phyloP scores from a whole-genome alignment of 2,797 vertebrate genomes.

The Helostoma temminkii region DNA sequence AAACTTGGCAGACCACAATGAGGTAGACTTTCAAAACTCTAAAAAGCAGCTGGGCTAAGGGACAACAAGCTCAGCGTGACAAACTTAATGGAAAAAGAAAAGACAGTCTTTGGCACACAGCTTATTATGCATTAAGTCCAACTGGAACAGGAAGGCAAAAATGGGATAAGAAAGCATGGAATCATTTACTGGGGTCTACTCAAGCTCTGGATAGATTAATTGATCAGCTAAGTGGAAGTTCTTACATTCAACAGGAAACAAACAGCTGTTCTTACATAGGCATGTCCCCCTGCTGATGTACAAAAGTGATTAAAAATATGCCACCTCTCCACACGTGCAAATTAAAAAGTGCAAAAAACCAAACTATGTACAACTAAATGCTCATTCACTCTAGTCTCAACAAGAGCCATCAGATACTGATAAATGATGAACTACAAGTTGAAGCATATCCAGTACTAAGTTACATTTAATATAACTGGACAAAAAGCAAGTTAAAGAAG shows the following conservation, averaged over 20 bases:
- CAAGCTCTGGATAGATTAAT: constrained; percentile 90
- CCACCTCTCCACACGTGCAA: constrained; percentile 95
- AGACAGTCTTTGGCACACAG: constrained; percentile 98
- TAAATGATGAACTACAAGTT: constrained; percentile 75
- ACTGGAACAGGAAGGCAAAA: constrained; percentile 82
- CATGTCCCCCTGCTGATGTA: constrained; percentile 89
- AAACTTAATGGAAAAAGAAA: constrained; percentile 78
- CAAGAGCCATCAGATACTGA: constrained; percentile 77
- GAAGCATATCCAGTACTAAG: constrained; percentile 72
- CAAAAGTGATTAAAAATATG: constrained; percentile 98
- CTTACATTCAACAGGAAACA: constrained; percentile 87
- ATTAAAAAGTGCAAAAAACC: constrained; percentile 98
- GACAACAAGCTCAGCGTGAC: constrained; percentile 93
- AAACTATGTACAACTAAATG: constrained; percentile 92
- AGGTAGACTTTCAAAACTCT: constrained; percentile 99
- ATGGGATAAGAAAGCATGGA: constrained; percentile 77
- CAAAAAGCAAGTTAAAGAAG: constrained; percentile 76
- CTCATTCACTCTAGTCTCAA: constrained; percentile 84
- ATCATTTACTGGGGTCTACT: constrained; percentile 83
- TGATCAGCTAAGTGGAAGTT: constrained; percentile 87
- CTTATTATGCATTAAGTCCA: constrained; percentile 85
- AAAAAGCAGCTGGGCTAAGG: constrained; percentile 95
- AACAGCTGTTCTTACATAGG: constrained; percentile 84
- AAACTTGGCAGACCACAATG: constrained; percentile 98
- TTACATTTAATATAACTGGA: constrained; percentile 76